Conservation (phyloP, 2,888 invertebrate species). For the Ennomos erosarius region DNA sequence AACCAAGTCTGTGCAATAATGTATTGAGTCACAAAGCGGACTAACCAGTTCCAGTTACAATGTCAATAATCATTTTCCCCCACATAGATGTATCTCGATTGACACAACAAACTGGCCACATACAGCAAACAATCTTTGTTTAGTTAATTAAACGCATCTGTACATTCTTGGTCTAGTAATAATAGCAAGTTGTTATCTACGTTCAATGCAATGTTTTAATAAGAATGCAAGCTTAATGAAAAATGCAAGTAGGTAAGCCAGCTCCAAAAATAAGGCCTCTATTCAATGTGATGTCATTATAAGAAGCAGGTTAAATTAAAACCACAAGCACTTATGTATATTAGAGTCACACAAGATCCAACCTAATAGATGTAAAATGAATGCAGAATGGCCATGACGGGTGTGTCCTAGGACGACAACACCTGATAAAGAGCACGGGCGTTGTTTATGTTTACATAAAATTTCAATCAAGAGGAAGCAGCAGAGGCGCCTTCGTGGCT, state of each 20-base stretch:
- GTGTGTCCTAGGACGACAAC: conserved; percentile 18
- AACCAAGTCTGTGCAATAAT: too few relatives aligned
- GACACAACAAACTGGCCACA: conserved; percentile 26
- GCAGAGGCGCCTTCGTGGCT: conserved; percentile 24
- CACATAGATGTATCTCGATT: conserved; percentile 9
- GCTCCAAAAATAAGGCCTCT: too few relatives aligned
- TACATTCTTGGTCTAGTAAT: background rate
- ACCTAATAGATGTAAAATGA: too few relatives aligned
- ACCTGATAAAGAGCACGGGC: conserved; percentile 17
- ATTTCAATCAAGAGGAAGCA: conserved; percentile 12
- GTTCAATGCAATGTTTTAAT: too few relatives aligned
- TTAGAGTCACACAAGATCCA: background rate
- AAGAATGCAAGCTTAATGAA: too few relatives aligned
- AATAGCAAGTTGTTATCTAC: too few relatives aligned
- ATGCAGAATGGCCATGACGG: conserved; percentile 11
- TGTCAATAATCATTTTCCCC: conserved; percentile 7
- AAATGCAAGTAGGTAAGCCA: too few relatives aligned
- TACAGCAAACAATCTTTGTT: conserved; percentile 25
- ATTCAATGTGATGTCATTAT: too few relatives aligned
- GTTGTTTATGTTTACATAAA: conserved; percentile 22
- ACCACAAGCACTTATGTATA: background rate
- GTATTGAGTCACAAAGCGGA: conserved; percentile 5
- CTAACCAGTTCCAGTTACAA: background rate
- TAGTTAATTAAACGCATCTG: conserved; percentile 8
- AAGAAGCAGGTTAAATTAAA: background rate